A percentile compares a stretch with the other conserved stretches of the same genome.
Evolutionary conservation across 2,888 invertebrate species (phyloP).

Genomic region (Ormyrus rosae): DNA sequence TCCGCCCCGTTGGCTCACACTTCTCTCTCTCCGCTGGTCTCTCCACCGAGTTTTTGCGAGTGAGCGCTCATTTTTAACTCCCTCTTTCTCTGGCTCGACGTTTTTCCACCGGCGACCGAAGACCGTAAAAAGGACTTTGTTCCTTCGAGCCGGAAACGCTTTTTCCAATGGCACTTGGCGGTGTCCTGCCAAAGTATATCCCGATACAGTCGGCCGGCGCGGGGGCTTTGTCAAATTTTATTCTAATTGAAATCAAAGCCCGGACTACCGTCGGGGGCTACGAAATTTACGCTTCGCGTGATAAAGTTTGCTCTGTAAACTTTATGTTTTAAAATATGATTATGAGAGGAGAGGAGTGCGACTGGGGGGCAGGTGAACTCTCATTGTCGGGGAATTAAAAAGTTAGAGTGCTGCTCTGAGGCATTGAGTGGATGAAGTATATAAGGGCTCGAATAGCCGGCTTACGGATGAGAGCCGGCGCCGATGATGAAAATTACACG

Average conservation of each 20-base stretch:
- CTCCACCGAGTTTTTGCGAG: not conserved
- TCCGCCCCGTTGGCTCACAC: not conserved
- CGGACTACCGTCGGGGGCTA: not conserved
- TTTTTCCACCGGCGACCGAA: not conserved
- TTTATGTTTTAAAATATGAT: too few species aligned
- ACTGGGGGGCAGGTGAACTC: too few species aligned
- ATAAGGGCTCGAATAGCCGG: too few species aligned
- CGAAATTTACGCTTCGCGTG: not conserved
- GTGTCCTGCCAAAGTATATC: not conserved
- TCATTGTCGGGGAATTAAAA: too few species aligned
- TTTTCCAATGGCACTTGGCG: constrained; percentile 43
- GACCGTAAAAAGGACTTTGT: constrained; percentile 44
- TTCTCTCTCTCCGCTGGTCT: not conserved
- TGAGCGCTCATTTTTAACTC: too few species aligned
- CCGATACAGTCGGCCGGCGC: not conserved
- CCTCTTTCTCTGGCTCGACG: not conserved
- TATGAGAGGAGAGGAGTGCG: too few species aligned
- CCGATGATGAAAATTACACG: too few species aligned
- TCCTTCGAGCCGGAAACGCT: constrained; percentile 1
- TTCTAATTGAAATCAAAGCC: constrained; percentile 15
- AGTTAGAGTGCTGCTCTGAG: too few species aligned
- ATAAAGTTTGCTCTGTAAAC: not conserved
- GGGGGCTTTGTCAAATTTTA: constrained; percentile 13
- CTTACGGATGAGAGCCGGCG: too few species aligned
- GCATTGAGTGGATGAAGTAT: too few species aligned